A percentile compares a stretch with the other conserved stretches of the same genome.
phyloP scores from a whole-genome alignment of 2,888 invertebrate genomes.

The Achlya flavicornis region DNA sequence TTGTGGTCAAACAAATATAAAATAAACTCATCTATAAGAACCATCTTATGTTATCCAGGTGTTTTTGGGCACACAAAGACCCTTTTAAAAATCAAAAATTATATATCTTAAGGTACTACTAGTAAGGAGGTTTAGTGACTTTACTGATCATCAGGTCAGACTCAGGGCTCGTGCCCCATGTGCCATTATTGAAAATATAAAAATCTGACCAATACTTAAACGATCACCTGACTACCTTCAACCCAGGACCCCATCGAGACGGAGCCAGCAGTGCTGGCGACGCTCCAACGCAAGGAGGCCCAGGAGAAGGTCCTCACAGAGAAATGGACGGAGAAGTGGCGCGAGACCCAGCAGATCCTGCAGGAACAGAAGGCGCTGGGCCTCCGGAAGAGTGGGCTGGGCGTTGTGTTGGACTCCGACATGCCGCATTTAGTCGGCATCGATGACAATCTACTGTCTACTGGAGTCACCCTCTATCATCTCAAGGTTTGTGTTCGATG shows the following conservation, averaged over 20 bases:
- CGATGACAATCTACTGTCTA: conserved; percentile 94
- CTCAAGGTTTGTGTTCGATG: conserved; percentile 87
- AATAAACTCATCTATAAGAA: too few relatives aligned
- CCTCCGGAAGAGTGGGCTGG: conserved; percentile 93
- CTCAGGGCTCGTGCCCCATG: too few relatives aligned
- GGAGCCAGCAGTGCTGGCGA: conserved; percentile 89
- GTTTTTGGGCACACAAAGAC: too few relatives aligned
- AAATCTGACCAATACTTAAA: too few relatives aligned
- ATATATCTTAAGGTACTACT: too few relatives aligned
- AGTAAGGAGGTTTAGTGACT: too few relatives aligned
- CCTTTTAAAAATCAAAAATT: too few relatives aligned
- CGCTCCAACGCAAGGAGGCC: conserved; percentile 94
- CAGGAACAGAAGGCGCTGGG: conserved; percentile 95
- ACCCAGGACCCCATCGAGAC: conserved; percentile 79
- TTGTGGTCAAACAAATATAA: too few relatives aligned
- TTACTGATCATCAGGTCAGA: too few relatives aligned
- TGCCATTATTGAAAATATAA: too few relatives aligned
- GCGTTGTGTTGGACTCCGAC: conserved; percentile 94
- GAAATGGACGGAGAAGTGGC: conserved; percentile 97
- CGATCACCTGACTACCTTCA: background rate
- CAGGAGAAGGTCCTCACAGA: conserved; percentile 95
- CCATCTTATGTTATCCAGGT: too few relatives aligned
- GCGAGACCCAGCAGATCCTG: conserved; percentile 93
- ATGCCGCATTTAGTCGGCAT: conserved; percentile 96
- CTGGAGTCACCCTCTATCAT: conserved; percentile 95